Evolutionary conservation across 2,888 invertebrate species (phyloP).

Genomic region (Thereva nobilitata): DNA sequence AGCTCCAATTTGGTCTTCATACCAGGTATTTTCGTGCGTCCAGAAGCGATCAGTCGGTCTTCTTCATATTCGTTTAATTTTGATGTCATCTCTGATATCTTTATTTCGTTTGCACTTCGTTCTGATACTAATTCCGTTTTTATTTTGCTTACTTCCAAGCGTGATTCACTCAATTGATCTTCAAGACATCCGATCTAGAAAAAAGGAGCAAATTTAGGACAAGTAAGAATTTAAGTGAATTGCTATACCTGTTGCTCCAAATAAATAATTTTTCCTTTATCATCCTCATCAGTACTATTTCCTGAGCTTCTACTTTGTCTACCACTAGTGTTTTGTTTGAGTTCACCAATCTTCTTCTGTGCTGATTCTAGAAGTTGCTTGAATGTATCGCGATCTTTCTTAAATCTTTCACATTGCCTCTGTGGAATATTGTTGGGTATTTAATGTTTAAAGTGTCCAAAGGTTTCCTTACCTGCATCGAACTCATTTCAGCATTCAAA

Average conservation of each 20-base stretch:
- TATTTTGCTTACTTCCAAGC: constrained; percentile 78
- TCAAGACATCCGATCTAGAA: constrained; percentile 72
- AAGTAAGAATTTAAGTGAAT: not conserved
- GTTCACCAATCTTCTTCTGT: constrained; percentile 79
- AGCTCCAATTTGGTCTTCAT: constrained; percentile 85
- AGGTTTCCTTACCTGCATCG: constrained; percentile 67
- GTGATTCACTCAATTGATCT: constrained; percentile 84
- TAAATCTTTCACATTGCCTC: constrained; percentile 67
- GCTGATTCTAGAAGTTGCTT: constrained; percentile 88
- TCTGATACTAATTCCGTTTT: constrained; percentile 91
- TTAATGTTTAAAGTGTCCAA: not conserved
- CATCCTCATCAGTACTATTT: constrained; percentile 77
- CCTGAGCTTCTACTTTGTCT: constrained; percentile 66
- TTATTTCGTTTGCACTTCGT: constrained; percentile 82
- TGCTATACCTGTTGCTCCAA: constrained; percentile 73
- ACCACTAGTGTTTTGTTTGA: constrained; percentile 64
- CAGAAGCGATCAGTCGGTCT: constrained; percentile 79
- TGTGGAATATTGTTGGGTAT: constrained; percentile 40
- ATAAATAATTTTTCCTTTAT: constrained; percentile 70
- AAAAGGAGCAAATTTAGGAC: not conserved
- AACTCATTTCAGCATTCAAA: constrained; percentile 80
- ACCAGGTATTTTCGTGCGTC: constrained; percentile 83
- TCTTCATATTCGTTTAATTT: constrained; percentile 77
- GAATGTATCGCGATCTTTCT: constrained; percentile 85
- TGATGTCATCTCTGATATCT: constrained; percentile 85